Evolutionary conservation across 2,888 invertebrate species (phyloP).

Genomic region (Morpho deidamia): DNA sequence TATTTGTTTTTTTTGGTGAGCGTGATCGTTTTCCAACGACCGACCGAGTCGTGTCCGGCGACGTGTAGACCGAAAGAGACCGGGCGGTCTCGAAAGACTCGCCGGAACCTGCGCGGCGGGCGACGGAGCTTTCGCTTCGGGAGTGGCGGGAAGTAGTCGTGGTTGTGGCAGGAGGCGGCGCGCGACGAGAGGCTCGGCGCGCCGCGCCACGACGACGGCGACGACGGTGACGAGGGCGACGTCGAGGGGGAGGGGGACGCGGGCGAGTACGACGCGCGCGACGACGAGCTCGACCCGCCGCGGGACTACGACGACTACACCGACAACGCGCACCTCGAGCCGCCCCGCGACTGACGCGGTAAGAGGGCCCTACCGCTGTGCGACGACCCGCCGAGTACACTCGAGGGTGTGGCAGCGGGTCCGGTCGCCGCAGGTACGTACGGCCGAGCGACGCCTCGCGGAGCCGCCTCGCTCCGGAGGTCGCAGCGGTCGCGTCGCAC

Average conservation of each 20-base stretch:
- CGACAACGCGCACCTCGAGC: conserved; percentile 60
- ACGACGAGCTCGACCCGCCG: conserved; percentile 49
- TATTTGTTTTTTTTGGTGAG: no score
- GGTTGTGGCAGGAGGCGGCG: conserved; percentile 34
- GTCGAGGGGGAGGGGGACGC: conserved; percentile 34
- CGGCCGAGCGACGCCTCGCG: no score
- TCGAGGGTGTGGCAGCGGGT: no score
- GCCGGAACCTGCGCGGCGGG: background rate
- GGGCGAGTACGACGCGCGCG: conserved; percentile 37
- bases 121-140: background rate
- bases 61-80: no score
- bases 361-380: background rate
- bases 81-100: no score
- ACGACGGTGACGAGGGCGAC: conserved; percentile 29
- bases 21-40: no score
- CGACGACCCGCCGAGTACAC: no score
- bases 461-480: background rate
- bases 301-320: conserved; percentile 70
- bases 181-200: conserved; percentile 31
- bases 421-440: background rate
- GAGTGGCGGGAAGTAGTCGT: conserved; percentile 32
- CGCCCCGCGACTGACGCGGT: conserved; percentile 48
- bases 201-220: conserved; percentile 29
- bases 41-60: no score
- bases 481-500: no score